phyloP scores from a whole-genome alignment of 2,113 vertebrate species.

The Nesoenas mayeri region DNA sequence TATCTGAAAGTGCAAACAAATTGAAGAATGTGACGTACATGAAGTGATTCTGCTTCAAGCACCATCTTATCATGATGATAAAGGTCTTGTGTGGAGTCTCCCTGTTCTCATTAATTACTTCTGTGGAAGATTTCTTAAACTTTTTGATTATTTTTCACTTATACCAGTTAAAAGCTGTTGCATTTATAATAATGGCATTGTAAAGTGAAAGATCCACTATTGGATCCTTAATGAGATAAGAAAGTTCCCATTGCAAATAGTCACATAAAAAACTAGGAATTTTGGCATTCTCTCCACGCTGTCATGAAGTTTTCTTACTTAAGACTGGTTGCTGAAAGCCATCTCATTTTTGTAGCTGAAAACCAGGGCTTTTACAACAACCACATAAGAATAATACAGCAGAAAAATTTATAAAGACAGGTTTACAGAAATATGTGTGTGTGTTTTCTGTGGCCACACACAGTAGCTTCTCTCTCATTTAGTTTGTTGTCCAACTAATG shows the following conservation, averaged over 20 bases:
- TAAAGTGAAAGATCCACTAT: background rate
- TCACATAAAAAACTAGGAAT: background rate
- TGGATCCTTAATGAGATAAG: background rate
- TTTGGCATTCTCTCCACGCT: background rate
- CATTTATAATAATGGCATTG: background rate
- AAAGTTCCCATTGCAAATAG: background rate
- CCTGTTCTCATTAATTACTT: background rate
- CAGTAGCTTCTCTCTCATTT: background rate
- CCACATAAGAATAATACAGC: background rate
- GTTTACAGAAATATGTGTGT: background rate
- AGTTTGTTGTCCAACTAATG: rapidly evolving
- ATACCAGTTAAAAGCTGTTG: background rate
- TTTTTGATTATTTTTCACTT: background rate
- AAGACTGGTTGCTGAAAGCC: background rate
- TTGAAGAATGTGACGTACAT: rapidly evolving
- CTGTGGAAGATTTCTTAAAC: background rate
- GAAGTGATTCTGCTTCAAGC: background rate
- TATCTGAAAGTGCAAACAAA: background rate
- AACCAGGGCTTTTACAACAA: background rate
- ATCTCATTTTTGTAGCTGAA: background rate
- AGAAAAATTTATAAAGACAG: background rate
- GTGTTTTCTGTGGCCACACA: background rate
- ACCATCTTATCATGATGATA: background rate
- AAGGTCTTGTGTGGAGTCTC: background rate
- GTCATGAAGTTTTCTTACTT: background rate